Base-by-base conservation (phyloP, 2,113 vertebrate species). In the Leucosticte australis region DNA sequence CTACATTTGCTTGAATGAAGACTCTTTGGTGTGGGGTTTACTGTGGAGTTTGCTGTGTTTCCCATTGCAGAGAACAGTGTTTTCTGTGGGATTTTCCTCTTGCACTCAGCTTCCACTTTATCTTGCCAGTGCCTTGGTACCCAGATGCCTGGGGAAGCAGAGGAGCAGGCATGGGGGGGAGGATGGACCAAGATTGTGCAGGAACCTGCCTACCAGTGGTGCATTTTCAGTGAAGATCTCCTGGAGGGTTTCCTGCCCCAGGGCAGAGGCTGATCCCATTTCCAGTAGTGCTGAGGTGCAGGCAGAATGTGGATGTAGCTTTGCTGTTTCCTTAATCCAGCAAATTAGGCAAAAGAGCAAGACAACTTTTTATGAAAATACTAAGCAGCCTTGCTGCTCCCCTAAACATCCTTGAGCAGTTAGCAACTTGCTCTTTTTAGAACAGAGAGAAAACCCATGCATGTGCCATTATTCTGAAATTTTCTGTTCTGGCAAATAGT, bases 251-350 rank as follows among this genome's bases (percentile, higher is more conserved):
- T 65, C 57, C 71, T 83, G 76, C 85, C 50, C 24, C 27, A 2
- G 15, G 12, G 26, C 52, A 14, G 23, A 50, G 71, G 11, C 60
- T 22, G 82, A 30, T 59, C 30, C 6, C 10, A 7, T 42, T 82
- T 78, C 42, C 62, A 1, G 0, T 3, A 44, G 19, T 0, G 3
- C 71, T 63, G 71, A 65, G 59, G 42, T 27, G 33, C 30, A 13
- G 20, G 14, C 75, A 46, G 42, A 7, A 3, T 59, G 65, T 46
- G 76, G 26, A 33, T 73, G 50, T 9, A n/a, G 69, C 39, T 19
- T 52, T 77, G 39, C 33, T 78, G 9, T 23, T 55, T 50, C 31
- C 49, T 53, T 56, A 53, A 44, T 30, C 64, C 56, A 44, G 52
- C 13, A 70, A 71, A 52, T 68, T 3, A n/a, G 16, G 28, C 24